A percentile compares a stretch with the other conserved stretches of the same genome.
Evolutionary conservation across 1,140 invertebrate genomes (phyloP).

Genomic region (Drosophila nasuta): DNA sequence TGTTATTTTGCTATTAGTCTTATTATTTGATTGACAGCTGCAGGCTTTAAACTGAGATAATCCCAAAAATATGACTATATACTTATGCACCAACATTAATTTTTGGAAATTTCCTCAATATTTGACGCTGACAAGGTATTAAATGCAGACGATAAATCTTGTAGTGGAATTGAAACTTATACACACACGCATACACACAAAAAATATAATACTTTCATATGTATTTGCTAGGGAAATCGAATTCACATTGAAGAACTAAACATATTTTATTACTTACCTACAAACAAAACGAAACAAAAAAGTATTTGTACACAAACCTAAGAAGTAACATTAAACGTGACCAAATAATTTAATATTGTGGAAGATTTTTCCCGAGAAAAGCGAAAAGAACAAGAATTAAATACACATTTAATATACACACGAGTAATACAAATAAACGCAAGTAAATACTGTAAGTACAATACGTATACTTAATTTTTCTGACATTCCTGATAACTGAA

Average conservation of each 20-base stretch:
- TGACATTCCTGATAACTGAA: too few relatives aligned
- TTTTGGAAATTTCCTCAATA: conserved; percentile 24
- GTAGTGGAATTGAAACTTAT: conserved; percentile 66
- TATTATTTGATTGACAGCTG: conserved; percentile 6
- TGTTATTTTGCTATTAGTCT: background rate
- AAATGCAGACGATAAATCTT: conserved; percentile 38
- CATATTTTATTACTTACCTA: conserved; percentile 81
- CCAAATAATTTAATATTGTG: conserved; percentile 81
- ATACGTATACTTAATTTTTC: conserved; percentile 31
- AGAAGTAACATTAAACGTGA: conserved; percentile 77
- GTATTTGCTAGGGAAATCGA: conserved; percentile 52
- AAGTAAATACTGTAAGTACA: conserved; percentile 34
- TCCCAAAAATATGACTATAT: conserved; percentile 9
- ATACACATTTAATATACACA: conserved; percentile 59
- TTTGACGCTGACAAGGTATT: conserved; percentile 28
- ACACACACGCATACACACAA: conserved; percentile 5
- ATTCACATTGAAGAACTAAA: conserved; percentile 47
- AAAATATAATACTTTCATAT: conserved; percentile 12
- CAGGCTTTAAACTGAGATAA: conserved; percentile 38
- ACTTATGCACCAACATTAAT: conserved; percentile 23
- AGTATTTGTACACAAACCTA: conserved; percentile 77
- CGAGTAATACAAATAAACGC: conserved; percentile 38
- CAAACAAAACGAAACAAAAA: conserved; percentile 20
- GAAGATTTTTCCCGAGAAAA: conserved; percentile 60
- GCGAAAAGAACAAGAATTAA: conserved; percentile 57